Evolutionary conservation across 2,113 vertebrate species (phyloP).

Genomic region (Antechinus flavipes): DNA sequence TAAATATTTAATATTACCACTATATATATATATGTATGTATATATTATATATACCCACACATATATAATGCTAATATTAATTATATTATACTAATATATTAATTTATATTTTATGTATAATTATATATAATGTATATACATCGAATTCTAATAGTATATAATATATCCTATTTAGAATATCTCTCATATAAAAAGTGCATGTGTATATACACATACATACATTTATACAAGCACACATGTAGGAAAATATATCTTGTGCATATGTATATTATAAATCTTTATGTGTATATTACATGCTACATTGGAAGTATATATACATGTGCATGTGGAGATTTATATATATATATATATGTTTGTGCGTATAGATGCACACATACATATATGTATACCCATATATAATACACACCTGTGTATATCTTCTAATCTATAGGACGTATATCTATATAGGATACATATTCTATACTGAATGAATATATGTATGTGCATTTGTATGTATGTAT

Average conservation of each 20-base stretch:
- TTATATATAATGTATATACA: not conserved
- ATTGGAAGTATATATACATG: not conserved
- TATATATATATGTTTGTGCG: not conserved
- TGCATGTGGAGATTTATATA: not conserved
- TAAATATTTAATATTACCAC: too few species aligned
- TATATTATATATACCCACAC: too few species aligned
- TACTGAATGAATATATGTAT: too few species aligned
- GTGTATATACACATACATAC: not conserved
- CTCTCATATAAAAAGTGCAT: too few species aligned
- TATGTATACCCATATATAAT: too few species aligned
- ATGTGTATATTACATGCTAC: not conserved
- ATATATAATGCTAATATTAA: too few species aligned
- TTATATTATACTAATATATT: not conserved
- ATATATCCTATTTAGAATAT: not conserved
- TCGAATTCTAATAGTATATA: not conserved
- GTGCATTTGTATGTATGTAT: too few species aligned
- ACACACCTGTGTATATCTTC: too few species aligned
- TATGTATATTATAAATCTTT: not conserved
- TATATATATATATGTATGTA: too few species aligned
- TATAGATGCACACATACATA: too few species aligned
- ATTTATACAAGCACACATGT: not conserved
- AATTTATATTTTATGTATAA: not conserved
- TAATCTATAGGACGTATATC: too few species aligned
- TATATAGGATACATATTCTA: not conserved
- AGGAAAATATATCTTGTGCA: not conserved